Conservation (phyloP, 2,888 invertebrate genomes). For the Phortica okadai region DNA sequence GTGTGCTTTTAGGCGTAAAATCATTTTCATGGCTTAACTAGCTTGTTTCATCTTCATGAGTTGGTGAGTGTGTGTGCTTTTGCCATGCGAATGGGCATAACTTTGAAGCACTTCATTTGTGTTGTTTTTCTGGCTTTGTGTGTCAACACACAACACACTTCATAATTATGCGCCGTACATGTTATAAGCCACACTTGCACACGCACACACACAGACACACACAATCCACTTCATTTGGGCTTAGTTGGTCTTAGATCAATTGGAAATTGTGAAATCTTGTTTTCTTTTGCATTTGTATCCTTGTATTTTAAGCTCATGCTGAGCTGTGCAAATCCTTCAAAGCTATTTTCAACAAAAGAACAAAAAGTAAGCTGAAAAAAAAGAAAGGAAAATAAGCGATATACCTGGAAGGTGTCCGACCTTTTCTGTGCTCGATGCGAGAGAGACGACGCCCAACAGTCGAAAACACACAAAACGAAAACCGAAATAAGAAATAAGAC, state of each 20-base stretch:
- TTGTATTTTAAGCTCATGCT: neutral
- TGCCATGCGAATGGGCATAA: neutral
- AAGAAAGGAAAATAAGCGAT: neutral
- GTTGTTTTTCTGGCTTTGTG: neutral
- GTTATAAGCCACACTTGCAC: neutral
- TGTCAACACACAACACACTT: neutral
- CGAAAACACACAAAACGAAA: neutral
- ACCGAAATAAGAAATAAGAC: neutral
- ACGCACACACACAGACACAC: neutral
- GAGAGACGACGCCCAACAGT: neutral
- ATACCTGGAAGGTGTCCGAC: constrained; percentile 15
- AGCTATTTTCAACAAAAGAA: neutral
- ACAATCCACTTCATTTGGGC: constrained; percentile 9
- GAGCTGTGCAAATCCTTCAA: constrained; percentile 28
- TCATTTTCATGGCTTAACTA: constrained; percentile 20
- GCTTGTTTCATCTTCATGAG: neutral
- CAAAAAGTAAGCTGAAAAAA: neutral
- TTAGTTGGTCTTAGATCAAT: neutral
- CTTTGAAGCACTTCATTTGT: constrained; percentile 4
- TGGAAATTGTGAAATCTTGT: constrained; percentile 1
- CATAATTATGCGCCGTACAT: neutral
- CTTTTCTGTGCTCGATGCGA: neutral
- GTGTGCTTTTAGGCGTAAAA: constrained; percentile 33
- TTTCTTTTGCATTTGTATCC: neutral
- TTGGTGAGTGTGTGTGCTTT: neutral